A percentile compares a stretch with the other conserved stretches of the same genome.
Conservation (phyloP, 2,113 vertebrate genomes). For the Cichladusa arquata region DNA sequence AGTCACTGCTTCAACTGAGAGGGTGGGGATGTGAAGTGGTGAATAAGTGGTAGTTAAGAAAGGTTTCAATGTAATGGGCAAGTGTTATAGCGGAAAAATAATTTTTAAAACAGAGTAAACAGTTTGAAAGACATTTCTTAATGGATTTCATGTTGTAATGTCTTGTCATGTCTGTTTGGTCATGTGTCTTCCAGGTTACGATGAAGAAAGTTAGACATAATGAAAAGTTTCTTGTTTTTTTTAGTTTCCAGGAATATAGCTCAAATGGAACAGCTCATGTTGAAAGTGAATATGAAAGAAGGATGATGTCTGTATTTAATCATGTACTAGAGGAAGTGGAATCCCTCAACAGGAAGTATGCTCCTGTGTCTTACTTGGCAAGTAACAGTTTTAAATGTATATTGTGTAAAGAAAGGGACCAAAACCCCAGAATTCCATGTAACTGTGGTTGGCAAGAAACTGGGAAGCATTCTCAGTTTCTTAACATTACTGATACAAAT, state of each 20-base stretch:
- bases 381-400: slow-evolving; percentile 39
- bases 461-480: background rate
- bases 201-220: background rate
- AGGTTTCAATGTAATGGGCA: background rate
- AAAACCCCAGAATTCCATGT: rapidly evolving
- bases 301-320: slow-evolving; percentile 92
- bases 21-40: background rate
- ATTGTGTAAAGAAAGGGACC: background rate
- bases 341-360: slow-evolving; percentile 89
- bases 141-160: background rate
- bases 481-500: background rate
- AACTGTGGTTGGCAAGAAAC: background rate
- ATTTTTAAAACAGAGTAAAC: background rate
- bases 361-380: slow-evolving; percentile 93
- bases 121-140: background rate
- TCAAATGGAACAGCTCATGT: slow-evolving; percentile 80
- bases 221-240: background rate
- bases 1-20: background rate
- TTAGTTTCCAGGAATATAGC: slow-evolving; percentile 91
- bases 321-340: slow-evolving; percentile 93
- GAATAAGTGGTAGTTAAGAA: background rate
- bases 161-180: background rate
- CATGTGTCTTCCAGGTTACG: background rate
- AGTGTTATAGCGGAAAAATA: background rate
- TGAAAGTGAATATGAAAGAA: slow-evolving; percentile 92